Evolutionary conservation across 2,113 vertebrate genomes (phyloP), one percentile per base, ranked within the genome.

Genomic region (Crotalus tigris): DNA sequence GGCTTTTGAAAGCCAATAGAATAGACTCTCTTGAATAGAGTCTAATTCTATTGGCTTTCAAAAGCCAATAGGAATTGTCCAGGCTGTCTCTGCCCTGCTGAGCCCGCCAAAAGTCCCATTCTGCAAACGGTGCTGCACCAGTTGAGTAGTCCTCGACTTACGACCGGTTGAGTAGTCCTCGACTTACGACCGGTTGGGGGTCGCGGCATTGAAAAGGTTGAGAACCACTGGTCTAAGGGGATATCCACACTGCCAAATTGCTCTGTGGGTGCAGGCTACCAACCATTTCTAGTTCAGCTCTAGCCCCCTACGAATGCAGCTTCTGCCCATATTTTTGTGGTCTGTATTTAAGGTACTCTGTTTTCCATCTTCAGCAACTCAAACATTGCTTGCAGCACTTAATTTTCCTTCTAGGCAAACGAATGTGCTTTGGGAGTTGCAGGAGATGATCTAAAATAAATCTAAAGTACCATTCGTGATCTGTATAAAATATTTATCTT

Each of bases 401-500:
- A 33, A 75, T 33, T 33, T 33, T 75, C 3, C 64, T 75, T 64
- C 29, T 64, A 5, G 61, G 29, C 29, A 64, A 13, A 64, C 13
- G 29, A 64, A 29, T n/a, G 59, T 11, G 4, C 26, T 64, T 64
- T 29, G 29, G 24, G 61, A n/a, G 15, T 15, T 75, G 64, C 13
- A 17, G 64, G 64, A 75, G 64, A 17, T 17, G n/a, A n/a, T n/a
- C 61, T 64, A 64, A 64, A 64, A 64, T 64, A 64, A 64, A 64
- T 95, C 90, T 89, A 94, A 87, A 91, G 44, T 39, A 89, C 53
- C 93, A 90, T 90, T 94, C 94, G 11, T 51, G 55, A 96, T 92
- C 91, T 96, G 89, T 89, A 87, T 94, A 94, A 96, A 95, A 93
- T 96, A 95, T 96, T 94, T 94, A 94, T 97, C 90, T 93, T 95